Conservation (phyloP, 2,797 vertebrate genomes). For the Megalops cyprinoides region DNA sequence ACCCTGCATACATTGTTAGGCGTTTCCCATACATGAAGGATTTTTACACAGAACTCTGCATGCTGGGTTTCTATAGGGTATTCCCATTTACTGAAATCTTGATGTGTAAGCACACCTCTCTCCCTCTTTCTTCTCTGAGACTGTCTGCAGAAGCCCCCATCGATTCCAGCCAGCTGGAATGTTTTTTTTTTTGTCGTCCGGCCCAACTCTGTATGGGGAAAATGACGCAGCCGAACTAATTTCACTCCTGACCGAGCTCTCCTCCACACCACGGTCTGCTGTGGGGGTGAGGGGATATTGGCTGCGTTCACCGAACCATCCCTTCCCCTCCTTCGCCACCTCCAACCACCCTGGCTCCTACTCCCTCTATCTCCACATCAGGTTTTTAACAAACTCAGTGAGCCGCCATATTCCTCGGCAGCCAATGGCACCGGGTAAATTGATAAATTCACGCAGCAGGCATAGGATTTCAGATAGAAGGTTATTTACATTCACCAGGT, state of each 20-base stretch:
- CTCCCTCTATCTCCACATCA: constrained; percentile 1
- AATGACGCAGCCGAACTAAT: constrained; percentile 45
- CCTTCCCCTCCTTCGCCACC: neutral
- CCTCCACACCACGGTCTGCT: constrained; percentile 20
- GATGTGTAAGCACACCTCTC: no score
- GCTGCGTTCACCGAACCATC: constrained; percentile 25
- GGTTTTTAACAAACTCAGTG: constrained; percentile 18
- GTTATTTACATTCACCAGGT: constrained; percentile 10
- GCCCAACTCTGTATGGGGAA: constrained; percentile 34
- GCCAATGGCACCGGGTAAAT: neutral
- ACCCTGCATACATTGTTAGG: no score
- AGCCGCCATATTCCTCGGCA: constrained; percentile 3
- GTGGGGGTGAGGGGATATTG: constrained; percentile 29
- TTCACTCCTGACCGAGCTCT: constrained; percentile 54
- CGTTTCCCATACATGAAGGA: no score
- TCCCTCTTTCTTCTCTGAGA: constrained; percentile 8
- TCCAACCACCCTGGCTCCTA: neutral
- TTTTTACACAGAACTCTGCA: no score
- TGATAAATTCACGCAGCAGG: constrained; percentile 11
- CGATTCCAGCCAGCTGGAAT: constrained; percentile 33
- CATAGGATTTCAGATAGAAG: constrained; percentile 8
- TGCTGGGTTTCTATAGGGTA: no score
- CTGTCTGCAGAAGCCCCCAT: constrained; percentile 32
- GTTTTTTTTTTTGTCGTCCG: constrained; percentile 15
- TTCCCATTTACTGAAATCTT: no score